Conservation (phyloP, 2,113 vertebrate species). For the Dascyllus trimaculatus region DNA sequence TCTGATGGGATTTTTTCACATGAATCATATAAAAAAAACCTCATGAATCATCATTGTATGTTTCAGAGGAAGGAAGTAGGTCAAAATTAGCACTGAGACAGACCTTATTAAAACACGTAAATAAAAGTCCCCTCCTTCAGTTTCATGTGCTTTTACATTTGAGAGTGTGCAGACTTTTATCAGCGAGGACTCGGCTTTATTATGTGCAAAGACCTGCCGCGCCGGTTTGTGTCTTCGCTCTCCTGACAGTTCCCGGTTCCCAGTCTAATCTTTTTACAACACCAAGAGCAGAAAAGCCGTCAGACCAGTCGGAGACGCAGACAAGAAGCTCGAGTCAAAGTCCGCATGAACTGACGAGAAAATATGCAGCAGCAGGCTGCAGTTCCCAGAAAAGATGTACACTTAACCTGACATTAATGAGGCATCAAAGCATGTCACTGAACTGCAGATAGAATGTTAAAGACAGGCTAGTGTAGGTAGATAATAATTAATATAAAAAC, state of each 20-base stretch:
- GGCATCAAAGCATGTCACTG: not conserved
- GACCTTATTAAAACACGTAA: no score
- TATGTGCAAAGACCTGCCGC: slow-evolving; percentile 2
- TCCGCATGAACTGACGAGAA: not conserved
- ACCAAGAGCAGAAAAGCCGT: slow-evolving; percentile 21
- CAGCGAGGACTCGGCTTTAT: slow-evolving; percentile 5
- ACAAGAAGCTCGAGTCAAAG: slow-evolving; percentile 14
- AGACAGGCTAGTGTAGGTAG: not conserved
- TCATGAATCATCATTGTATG: no score
- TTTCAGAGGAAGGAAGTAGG: no score
- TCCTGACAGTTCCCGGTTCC: not conserved
- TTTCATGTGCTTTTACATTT: not conserved
- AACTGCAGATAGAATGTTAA: not conserved
- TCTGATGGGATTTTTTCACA: no score
- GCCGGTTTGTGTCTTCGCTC: not conserved
- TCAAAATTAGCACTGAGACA: no score
- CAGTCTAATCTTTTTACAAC: slow-evolving; percentile 1
- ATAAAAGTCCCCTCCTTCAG: no score
- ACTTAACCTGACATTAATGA: not conserved
- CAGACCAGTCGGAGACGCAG: slow-evolving; percentile 39
- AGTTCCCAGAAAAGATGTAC: not conserved
- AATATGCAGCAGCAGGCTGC: not conserved
- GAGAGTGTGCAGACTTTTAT: slow-evolving; percentile 23
- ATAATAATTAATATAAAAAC: not conserved
- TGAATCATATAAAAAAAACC: no score